Base-by-base conservation (phyloP, 2,888 invertebrate species). In the Dioctria linearis region DNA sequence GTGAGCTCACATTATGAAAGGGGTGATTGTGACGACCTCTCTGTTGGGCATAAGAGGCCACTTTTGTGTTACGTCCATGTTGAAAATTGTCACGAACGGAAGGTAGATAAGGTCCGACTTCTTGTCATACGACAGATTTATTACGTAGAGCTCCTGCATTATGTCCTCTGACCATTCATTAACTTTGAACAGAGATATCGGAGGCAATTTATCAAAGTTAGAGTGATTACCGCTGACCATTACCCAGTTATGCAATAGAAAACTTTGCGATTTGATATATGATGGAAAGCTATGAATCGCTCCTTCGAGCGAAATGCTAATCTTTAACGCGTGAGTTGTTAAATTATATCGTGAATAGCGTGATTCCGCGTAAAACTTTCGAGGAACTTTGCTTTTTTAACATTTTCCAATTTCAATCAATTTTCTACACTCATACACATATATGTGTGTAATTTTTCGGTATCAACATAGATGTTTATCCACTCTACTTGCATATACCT, bases 81-180 rank as follows among this genome's bases (percentile, higher is more conserved):
- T 84, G 86, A 87, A 88, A 88, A 88, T 88, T 88, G 88, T 88
- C 88, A 88, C 88, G 88, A 88, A 88, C 88, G 88, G 88, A 88
- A 88, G 86, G 88, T 85, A 88, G 88, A 88, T 88, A 88, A 88
- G 87, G 85, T 86, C 86, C 86, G 86, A 87, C 88, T 86, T 88
- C 86, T 86, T 88, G 88, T 87, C 87, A 88, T 88, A 88, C 87
- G 87, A 87, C 86, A 80, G 80, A 82, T 82, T 82, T 82, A 82
- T 82, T 80, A 82, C 82, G 76, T 79, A 67, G 71, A 54, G 43
- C 80, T 79, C 79, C 46, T 78, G 59, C 49, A 73, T 82, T 75
- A 61, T 67, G 76, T 80, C 82, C 79, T 80, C 78, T 81, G 80
- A 80, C 79, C 80, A 79, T 80, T 80, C 82, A 81, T 81, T 82